phyloP scores from a whole-genome alignment of 1,140 invertebrate genomes.

The Saccostrea echinata region DNA sequence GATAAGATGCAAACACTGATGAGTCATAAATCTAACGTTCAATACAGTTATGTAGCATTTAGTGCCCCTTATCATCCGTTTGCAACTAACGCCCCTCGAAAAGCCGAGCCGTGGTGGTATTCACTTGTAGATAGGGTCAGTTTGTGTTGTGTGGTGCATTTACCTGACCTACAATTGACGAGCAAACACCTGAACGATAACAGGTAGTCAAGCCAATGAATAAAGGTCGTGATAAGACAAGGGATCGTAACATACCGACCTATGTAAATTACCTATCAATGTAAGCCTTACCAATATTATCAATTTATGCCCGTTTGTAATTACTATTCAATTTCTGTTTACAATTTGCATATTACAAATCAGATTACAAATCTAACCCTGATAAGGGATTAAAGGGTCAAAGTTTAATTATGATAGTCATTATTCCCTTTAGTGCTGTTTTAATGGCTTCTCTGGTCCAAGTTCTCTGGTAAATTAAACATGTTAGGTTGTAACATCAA shows the following conservation, averaged over 20 bases:
- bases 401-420: neutral
- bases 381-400: neutral
- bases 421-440: neutral
- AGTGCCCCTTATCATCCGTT: slow-evolving; percentile 23
- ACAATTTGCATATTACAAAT: neutral
- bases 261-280: slow-evolving; percentile 15
- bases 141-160: slow-evolving; percentile 31
- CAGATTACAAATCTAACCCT: neutral
- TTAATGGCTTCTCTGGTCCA: neutral
- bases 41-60: slow-evolving; percentile 29
- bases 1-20: slow-evolving; percentile 29
- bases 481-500: slow-evolving; percentile 3
- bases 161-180: slow-evolving; percentile 31
- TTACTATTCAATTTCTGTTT: slow-evolving; percentile 1
- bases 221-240: slow-evolving; percentile 30
- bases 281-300: neutral
- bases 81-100: slow-evolving; percentile 30
- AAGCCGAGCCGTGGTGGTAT: slow-evolving; percentile 12
- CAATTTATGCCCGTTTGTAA: neutral
- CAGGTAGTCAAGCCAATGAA: slow-evolving; percentile 33
- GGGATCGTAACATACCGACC: slow-evolving; percentile 21
- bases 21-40: slow-evolving; percentile 25
- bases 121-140: slow-evolving; percentile 20
- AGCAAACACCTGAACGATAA: slow-evolving; percentile 36
- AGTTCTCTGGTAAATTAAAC: neutral